Percentiles rank a stretch among this genome's conserved stretches.
phyloP scores from a whole-genome alignment of 2,113 vertebrate genomes.

The Parus major region DNA sequence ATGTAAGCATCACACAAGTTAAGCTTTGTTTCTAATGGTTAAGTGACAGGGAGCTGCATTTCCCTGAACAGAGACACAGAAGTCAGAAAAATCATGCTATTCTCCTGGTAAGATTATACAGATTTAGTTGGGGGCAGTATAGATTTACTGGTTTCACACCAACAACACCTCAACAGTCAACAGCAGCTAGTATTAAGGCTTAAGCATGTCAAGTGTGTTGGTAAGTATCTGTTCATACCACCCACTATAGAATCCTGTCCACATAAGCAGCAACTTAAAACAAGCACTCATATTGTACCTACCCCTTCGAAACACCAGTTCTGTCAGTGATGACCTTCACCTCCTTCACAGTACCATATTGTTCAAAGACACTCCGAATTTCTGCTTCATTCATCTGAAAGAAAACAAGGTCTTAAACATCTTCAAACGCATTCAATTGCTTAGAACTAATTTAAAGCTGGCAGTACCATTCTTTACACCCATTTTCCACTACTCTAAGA shows the following conservation, averaged over 20 bases:
- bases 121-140: not conserved
- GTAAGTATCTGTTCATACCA: not conserved
- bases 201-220: not conserved
- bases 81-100: not conserved
- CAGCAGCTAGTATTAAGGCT: not conserved
- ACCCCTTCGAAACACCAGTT: slow-evolving; percentile 94
- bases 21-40: not conserved
- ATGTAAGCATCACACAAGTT: not conserved
- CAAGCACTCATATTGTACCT: slow-evolving; percentile 33
- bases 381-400: slow-evolving; percentile 88
- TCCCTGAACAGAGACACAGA: not conserved
- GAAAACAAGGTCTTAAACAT: not conserved
- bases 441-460: not conserved
- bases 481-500: not conserved
- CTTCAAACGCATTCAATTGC: not conserved
- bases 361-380: slow-evolving; percentile 86
- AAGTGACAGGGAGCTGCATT: not conserved
- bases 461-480: not conserved
- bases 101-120: not conserved
- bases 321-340: slow-evolving; percentile 95
- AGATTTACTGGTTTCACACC: not conserved
- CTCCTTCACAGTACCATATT: slow-evolving; percentile 88
- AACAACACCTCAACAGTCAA: not conserved
- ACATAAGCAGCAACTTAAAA: not conserved
- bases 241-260: not conserved